Evolutionary conservation across 2,797 vertebrate genomes (phyloP).

Genomic region (Eulemur coronatus): DNA sequence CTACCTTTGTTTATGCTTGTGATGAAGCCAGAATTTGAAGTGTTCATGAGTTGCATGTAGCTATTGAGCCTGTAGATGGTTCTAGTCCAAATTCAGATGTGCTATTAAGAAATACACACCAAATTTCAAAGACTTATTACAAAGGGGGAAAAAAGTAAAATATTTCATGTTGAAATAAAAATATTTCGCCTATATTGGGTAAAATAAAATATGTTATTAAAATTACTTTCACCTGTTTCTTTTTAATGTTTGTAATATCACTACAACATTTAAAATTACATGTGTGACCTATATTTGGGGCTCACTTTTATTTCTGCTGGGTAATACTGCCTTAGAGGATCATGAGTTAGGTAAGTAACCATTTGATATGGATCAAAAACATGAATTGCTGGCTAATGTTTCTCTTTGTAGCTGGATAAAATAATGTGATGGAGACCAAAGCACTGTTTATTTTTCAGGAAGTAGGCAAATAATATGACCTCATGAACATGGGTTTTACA

Average conservation of each 20-base stretch:
- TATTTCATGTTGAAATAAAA: neutral
- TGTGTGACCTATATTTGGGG: neutral
- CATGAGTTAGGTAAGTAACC: neutral
- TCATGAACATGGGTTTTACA: neutral
- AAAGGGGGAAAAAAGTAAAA: neutral
- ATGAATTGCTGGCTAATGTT: neutral
- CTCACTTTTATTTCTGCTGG: neutral
- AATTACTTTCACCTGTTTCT: neutral
- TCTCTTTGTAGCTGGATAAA: neutral
- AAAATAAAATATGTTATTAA: neutral
- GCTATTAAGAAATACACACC: neutral
- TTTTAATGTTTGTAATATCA: neutral
- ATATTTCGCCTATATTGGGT: neutral
- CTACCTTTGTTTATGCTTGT: neutral
- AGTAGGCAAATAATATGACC: neutral
- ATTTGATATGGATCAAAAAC: neutral
- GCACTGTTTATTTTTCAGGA: slow-evolving; percentile 14
- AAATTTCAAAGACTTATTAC: neutral
- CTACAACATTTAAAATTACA: neutral
- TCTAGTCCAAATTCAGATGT: neutral
- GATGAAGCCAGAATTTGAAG: neutral
- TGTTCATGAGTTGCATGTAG: neutral
- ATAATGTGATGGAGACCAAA: neutral
- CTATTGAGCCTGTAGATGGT: neutral
- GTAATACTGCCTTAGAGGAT: neutral